phyloP scores from a whole-genome alignment of 2,113 vertebrate genomes.

The Chaenogobius annularis region DNA sequence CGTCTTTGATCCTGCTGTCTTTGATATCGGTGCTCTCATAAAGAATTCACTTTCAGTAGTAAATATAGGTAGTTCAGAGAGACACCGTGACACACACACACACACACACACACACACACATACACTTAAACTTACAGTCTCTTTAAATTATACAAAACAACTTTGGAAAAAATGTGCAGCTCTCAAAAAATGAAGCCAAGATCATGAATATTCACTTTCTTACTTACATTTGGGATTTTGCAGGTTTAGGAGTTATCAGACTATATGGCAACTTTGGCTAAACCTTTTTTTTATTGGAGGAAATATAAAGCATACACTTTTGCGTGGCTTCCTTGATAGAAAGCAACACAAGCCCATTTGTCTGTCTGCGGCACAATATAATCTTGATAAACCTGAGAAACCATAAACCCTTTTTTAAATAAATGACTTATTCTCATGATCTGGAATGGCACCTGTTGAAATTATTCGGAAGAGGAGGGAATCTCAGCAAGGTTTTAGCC shows the following conservation, averaged over 20 bases:
- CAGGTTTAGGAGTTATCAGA: not conserved
- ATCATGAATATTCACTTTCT: slow-evolving; percentile 35
- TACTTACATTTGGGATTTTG: slow-evolving; percentile 38
- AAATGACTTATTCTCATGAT: too few species aligned
- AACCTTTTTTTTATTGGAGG: not conserved
- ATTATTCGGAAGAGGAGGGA: too few species aligned
- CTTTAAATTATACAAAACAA: slow-evolving; percentile 93
- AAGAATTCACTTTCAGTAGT: slow-evolving; percentile 99
- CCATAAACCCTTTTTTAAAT: too few species aligned
- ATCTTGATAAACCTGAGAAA: too few species aligned
- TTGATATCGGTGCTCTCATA: slow-evolving; percentile 99
- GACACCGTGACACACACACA: slow-evolving; percentile 87
- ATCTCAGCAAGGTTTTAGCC: too few species aligned
- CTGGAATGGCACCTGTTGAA: too few species aligned
- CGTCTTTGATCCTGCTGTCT: slow-evolving; percentile 95
- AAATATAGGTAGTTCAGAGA: slow-evolving; percentile 99
- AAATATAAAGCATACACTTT: not conserved
- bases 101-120: slow-evolving; percentile 70
- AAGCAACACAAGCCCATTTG: too few species aligned
- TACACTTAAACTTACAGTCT: slow-evolving; percentile 81
- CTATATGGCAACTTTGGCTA: slow-evolving; percentile 13
- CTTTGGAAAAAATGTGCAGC: slow-evolving; percentile 68
- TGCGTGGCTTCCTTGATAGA: too few species aligned
- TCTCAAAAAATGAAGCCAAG: slow-evolving; percentile 34
- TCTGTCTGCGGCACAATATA: too few species aligned